Conservation (phyloP, 2,797 vertebrate genomes). For the Etheostoma perlongum region DNA sequence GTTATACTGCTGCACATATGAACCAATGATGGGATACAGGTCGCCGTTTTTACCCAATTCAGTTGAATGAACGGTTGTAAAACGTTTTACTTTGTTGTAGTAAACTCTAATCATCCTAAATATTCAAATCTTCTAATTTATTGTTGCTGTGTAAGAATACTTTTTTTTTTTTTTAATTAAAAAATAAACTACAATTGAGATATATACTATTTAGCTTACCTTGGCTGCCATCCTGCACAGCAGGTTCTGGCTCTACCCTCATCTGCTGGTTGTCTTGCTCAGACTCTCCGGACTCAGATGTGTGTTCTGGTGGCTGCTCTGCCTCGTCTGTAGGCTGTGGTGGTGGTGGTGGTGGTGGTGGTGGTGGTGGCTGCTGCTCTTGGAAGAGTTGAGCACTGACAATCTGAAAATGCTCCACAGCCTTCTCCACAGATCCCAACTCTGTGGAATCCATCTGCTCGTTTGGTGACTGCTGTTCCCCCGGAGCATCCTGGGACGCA, state of each 20-base stretch:
- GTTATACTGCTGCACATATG: background rate
- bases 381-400: slow-evolving; percentile 69
- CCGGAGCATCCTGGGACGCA: slow-evolving; percentile 52
- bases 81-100: background rate
- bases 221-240: slow-evolving; percentile 46
- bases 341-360: slow-evolving; percentile 45
- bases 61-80: background rate
- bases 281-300: slow-evolving; percentile 27
- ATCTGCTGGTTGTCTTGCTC: slow-evolving; percentile 43
- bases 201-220: slow-evolving; percentile 45
- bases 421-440: slow-evolving; percentile 74
- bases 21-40: background rate
- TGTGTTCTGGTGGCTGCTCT: slow-evolving; percentile 36
- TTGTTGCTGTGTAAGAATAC: background rate
- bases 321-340: slow-evolving; percentile 54
- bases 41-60: background rate
- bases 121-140: background rate
- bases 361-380: slow-evolving; percentile 63
- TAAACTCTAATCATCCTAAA: background rate
- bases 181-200: no score
- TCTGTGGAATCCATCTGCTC: slow-evolving; percentile 56
- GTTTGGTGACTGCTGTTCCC: slow-evolving; percentile 38
- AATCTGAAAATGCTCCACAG: slow-evolving; percentile 79
- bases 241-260: slow-evolving; percentile 24
- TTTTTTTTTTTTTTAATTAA: no score